These are phyloP conservation scores for Pseudorectes ferrugineus DNA, from an alignment of 2,113 vertebrate species.

Conservation along the genomic window DNA sequence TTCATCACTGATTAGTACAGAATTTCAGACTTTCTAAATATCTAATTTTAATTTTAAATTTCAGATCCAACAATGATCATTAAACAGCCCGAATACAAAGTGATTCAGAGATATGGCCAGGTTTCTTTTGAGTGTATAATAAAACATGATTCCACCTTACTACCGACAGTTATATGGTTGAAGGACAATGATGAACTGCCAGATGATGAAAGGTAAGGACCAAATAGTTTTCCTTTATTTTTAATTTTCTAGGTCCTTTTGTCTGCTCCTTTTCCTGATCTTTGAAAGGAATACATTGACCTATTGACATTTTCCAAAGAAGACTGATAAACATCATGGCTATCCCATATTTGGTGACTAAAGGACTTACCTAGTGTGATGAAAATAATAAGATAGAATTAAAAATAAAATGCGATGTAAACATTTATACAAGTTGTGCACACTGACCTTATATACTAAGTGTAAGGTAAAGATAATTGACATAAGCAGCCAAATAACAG, in stretches of 20 bases:
- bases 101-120: constrained; percentile 79
- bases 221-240: not conserved
- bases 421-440: not conserved
- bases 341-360: not conserved
- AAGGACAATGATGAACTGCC: constrained; percentile 86
- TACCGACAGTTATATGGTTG: constrained; percentile 82
- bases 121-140: constrained; percentile 91
- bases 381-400: not conserved
- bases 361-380: not conserved
- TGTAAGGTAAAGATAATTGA: not conserved
- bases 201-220: constrained; percentile 83
- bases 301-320: not conserved
- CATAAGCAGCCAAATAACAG: not conserved
- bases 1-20: not conserved
- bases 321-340: not conserved
- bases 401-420: not conserved
- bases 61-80: constrained; percentile 93
- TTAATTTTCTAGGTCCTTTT: not conserved
- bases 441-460: not conserved
- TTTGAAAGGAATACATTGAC: not conserved
- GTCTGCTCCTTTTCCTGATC: not conserved
- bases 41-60: constrained; percentile 61
- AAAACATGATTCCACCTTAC: constrained; percentile 86
- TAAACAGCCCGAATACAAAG: constrained; percentile 86
- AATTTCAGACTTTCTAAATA: constrained; percentile 1